phyloP scores from a whole-genome alignment of 2,888 invertebrate genomes.

The Morinoia aosen region DNA sequence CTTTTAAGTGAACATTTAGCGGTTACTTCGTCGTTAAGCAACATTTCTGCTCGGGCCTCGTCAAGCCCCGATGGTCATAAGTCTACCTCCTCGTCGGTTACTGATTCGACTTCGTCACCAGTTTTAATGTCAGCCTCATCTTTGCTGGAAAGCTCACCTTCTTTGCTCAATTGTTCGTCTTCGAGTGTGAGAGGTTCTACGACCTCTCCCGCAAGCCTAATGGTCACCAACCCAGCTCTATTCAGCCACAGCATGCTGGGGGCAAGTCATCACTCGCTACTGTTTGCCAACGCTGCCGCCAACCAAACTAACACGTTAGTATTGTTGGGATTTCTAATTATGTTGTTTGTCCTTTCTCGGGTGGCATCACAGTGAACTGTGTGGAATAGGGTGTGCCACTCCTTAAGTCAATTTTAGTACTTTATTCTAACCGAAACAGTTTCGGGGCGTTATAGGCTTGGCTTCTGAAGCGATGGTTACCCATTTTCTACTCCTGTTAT shows the following conservation, averaged over 20 bases:
- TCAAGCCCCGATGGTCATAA: background rate
- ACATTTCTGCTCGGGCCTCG: background rate
- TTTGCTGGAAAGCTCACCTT: conserved; percentile 63
- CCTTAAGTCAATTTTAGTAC: background rate
- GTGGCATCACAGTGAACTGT: background rate
- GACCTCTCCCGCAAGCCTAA: conserved; percentile 63
- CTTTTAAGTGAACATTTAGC: conserved; percentile 9
- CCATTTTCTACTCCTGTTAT: no score
- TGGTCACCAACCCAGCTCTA: conserved; percentile 65
- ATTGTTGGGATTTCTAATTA: background rate
- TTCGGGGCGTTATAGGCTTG: no score
- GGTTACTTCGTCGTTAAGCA: background rate
- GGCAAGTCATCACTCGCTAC: conserved; percentile 45
- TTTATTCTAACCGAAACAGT: no score
- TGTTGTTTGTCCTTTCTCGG: background rate
- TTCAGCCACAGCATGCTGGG: conserved; percentile 67
- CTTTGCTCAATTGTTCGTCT: conserved; percentile 61
- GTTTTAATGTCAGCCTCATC: conserved; percentile 47
- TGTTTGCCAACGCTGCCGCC: conserved; percentile 48
- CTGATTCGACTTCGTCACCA: background rate
- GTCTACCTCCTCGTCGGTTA: background rate
- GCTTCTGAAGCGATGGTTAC: no score
- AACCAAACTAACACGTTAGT: background rate
- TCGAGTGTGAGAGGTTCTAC: conserved; percentile 42
- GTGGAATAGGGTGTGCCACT: background rate